Base-by-base conservation (phyloP, 2,797 vertebrate genomes). In the Diplodus sargus region DNA sequence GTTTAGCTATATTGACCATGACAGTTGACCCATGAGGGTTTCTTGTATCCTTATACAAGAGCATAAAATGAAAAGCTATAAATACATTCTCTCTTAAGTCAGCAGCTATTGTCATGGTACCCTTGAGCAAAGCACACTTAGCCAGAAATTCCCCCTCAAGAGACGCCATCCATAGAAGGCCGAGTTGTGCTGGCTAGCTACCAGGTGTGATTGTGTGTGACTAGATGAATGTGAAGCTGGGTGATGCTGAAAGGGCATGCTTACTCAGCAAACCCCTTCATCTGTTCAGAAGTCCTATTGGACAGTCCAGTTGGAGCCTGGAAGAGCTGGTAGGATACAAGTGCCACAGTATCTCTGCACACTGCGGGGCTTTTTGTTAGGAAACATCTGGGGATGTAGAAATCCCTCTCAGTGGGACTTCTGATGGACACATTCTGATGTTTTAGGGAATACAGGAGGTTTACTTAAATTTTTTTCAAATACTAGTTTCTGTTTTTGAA, bases 71-170 rank as follows among this genome's bases (percentile, higher is more conserved):
- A 54, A 58, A 39, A 5, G 9, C 11, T 39, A 39, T 39, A 39
- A 39, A 48, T 2, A n/a, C 25, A 43, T 45, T 43, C 12, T 57
- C 1, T 49, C 20, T 14, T 70, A 48, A 12, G 66, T 58, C 23
- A 30, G 45, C 51, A 69, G 52, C 65, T 42, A 60, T 76, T 79
- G 62, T 71, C 7, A 18, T 66, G 42, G 66, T 83, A 70, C 78
- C 75, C 61, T 84, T 81, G 74, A 83, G 78, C 83, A 76, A 82
- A 82, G 20, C 67, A 42, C 60, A 42, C 60, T 83, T 82, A 78
- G 65, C 60, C 45, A 4, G 4, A 39, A 83, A 78, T 74, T 39
- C 72, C 22, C 66, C 30, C 52, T 60, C 16, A 52, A 42, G 70
- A 71, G 58, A 62, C 76, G 68, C 64, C 64, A 57, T 56, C 17